Evolutionary conservation across 2,888 invertebrate genomes (phyloP).

Genomic region (Formica aserva): DNA sequence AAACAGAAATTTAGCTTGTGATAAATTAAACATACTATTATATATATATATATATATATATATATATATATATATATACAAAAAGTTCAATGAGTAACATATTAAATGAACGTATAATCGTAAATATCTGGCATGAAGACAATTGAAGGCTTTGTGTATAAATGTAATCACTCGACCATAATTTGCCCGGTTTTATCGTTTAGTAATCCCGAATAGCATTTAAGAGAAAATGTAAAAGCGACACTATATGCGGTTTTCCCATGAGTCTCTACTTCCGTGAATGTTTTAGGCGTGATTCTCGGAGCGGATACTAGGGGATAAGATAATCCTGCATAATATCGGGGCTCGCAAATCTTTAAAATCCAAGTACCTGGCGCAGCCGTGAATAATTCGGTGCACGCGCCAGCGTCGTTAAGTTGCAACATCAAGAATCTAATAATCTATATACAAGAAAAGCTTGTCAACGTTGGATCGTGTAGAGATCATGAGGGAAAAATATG

Average conservation of each 20-base stretch:
- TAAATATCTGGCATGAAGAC: neutral
- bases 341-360: constrained; percentile 67
- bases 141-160: neutral
- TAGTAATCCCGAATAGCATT: constrained; percentile 27
- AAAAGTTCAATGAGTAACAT: neutral
- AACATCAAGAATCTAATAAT: constrained; percentile 69
- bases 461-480: constrained; percentile 1
- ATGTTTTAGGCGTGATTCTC: constrained; percentile 52
- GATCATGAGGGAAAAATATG: neutral
- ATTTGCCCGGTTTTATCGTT: constrained; percentile 31
- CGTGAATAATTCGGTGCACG: constrained; percentile 70
- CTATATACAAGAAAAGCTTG: constrained; percentile 14
- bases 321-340: constrained; percentile 71
- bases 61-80: neutral
- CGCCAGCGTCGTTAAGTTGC: constrained; percentile 73
- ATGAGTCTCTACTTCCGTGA: constrained; percentile 42
- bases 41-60: no score
- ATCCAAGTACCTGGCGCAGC: constrained; percentile 64
- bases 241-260: constrained; percentile 42
- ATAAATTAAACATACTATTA: no score
- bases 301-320: constrained; percentile 34
- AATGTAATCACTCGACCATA: constrained; percentile 22
- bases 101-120: neutral
- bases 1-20: neutral
- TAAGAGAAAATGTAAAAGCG: constrained; percentile 50